Conservation (phyloP, 2,888 invertebrate genomes). For the Sceliomorpha sp. region DNA sequence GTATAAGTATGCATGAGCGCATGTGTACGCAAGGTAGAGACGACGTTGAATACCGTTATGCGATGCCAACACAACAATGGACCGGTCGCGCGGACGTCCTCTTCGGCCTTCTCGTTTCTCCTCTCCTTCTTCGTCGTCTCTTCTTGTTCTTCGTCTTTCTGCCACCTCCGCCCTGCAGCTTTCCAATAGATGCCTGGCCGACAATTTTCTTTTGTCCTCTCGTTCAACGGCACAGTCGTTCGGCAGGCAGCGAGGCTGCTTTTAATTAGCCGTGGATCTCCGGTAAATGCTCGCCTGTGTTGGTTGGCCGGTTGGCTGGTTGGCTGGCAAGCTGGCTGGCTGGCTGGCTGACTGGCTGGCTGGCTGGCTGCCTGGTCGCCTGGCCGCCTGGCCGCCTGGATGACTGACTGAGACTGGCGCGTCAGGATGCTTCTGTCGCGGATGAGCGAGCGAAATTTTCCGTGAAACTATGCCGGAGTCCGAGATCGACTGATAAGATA, state of each 20-base stretch:
- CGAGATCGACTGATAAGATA: conserved; percentile 46
- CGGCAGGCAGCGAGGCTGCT: conserved; percentile 68
- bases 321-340: conserved; percentile 46
- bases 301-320: conserved; percentile 35
- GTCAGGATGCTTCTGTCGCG: conserved; percentile 52
- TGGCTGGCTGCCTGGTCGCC: no score
- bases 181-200: conserved; percentile 44
- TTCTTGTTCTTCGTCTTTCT: conserved; percentile 24
- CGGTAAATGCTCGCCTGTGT: conserved; percentile 62
- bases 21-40: conserved; percentile 36
- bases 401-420: no score
- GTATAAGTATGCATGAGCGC: conserved; percentile 21
- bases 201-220: conserved; percentile 58
- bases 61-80: conserved; percentile 55
- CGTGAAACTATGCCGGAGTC: conserved; percentile 44
- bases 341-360: no score
- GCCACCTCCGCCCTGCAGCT: conserved; percentile 21
- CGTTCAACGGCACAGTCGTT: conserved; percentile 58
- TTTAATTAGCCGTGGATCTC: conserved; percentile 75
- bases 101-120: conserved; percentile 27
- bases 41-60: conserved; percentile 48
- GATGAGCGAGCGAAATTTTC: conserved; percentile 60
- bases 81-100: conserved; percentile 55
- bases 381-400: no score
- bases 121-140: conserved; percentile 27